phyloP scores from a whole-genome alignment of 2,888 invertebrate species.

The Tachystola acroxantha region DNA sequence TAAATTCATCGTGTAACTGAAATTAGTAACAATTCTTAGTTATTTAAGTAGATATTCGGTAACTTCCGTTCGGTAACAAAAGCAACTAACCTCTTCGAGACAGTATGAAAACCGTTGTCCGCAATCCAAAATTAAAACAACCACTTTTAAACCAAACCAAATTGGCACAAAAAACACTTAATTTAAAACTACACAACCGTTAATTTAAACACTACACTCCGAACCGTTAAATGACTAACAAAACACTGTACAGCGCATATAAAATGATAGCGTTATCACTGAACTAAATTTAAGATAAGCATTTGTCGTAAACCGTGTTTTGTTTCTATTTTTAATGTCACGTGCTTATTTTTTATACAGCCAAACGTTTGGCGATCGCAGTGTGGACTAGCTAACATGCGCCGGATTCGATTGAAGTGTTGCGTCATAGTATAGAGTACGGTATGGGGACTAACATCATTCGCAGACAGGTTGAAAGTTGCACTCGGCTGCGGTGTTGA shows the following conservation, averaged over 20 bases:
- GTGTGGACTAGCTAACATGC: conserved; percentile 4
- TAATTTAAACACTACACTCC: background rate
- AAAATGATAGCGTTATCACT: conserved; percentile 6
- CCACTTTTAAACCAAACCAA: conserved; percentile 1
- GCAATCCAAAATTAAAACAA: conserved; percentile 4
- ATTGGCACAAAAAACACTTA: conserved; percentile 1
- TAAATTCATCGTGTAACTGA: too few species aligned
- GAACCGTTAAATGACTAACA: conserved; percentile 2
- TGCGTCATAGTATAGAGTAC: conserved; percentile 1
- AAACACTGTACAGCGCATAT: conserved; percentile 2
- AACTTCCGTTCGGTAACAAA: too few species aligned
- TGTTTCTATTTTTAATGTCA: background rate
- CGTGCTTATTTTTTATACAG: conserved; percentile 6
- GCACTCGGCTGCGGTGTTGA: background rate
- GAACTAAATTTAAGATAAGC: conserved; percentile 2
- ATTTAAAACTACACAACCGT: background rate
- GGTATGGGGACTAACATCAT: background rate
- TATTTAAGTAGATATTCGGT: too few species aligned
- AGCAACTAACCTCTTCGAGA: conserved; percentile 4
- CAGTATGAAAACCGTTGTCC: background rate
- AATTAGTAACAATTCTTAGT: too few species aligned
- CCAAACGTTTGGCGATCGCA: conserved; percentile 2
- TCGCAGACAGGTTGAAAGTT: too few species aligned
- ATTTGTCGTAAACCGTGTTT: conserved; percentile 1
- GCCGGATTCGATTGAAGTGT: conserved; percentile 4